A percentile compares a stretch with the other conserved stretches of the same genome.
phyloP scores from a whole-genome alignment of 2,888 invertebrate species.

The Cerceris ruficornis region DNA sequence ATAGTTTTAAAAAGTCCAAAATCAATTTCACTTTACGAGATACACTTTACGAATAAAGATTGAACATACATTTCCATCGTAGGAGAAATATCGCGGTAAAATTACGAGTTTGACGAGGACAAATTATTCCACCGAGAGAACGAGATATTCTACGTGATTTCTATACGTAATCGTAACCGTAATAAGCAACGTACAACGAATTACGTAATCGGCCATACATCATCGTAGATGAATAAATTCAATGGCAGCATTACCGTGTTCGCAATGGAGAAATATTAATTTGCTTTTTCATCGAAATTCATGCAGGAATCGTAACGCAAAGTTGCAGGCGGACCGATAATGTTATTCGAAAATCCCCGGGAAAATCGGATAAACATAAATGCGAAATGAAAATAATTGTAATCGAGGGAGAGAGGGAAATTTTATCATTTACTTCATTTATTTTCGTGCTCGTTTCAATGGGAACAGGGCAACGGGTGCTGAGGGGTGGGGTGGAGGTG shows the following conservation, averaged over 20 bases:
- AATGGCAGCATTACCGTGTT: neutral
- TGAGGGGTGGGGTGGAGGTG: neutral
- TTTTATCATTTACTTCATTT: neutral
- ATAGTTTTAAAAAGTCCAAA: too few relatives aligned
- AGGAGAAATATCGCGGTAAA: too few relatives aligned
- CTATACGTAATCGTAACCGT: conserved; percentile 42
- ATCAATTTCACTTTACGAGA: too few relatives aligned
- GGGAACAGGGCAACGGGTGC: neutral
- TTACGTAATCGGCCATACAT: conserved; percentile 13
- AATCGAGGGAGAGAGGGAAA: neutral
- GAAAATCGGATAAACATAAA: neutral
- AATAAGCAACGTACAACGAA: conserved; percentile 34
- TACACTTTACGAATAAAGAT: too few relatives aligned
- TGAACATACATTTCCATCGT: too few relatives aligned
- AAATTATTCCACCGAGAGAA: conserved; percentile 45
- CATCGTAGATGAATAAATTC: conserved; percentile 24
- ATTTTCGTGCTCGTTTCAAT: neutral
- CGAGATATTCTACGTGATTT: conserved; percentile 46
- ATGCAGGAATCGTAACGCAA: neutral
- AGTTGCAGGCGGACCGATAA: neutral
- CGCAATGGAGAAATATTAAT: conserved; percentile 4
- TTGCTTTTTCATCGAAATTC: conserved; percentile 4
- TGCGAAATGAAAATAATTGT: neutral
- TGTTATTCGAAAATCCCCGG: neutral
- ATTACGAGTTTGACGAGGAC: conserved; percentile 6